phyloP scores from a whole-genome alignment of 2,113 vertebrate genomes.

The Grammomys surdaster region DNA sequence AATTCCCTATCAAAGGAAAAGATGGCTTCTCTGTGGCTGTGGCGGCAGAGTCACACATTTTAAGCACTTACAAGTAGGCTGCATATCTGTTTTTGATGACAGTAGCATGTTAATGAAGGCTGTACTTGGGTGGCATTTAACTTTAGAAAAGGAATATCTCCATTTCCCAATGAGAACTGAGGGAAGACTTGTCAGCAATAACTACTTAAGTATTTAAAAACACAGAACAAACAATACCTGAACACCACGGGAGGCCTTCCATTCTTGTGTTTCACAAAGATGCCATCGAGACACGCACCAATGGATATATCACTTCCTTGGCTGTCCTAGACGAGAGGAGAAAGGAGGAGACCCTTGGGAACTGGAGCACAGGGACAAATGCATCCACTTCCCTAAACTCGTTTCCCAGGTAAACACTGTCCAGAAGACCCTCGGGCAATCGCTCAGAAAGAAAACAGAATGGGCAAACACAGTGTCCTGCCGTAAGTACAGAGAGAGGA shows the following conservation, averaged over 20 bases:
- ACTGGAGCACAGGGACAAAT: not conserved
- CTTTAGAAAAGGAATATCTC: not conserved
- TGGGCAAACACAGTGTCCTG: not conserved
- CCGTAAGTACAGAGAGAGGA: not conserved
- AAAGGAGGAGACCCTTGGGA: not conserved
- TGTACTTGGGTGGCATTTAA: not conserved
- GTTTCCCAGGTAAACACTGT: not conserved
- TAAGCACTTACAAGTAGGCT: not conserved
- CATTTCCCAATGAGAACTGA: not conserved
- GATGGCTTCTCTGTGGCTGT: not conserved
- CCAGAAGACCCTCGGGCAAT: not conserved
- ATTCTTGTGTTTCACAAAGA: constrained; percentile 98
- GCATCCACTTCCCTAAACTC: no score
- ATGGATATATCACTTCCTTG: constrained; percentile 95
- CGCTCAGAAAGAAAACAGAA: not conserved
- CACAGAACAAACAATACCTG: constrained; percentile 85
- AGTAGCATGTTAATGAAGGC: not conserved
- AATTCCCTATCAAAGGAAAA: constrained; percentile 2
- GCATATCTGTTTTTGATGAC: not conserved
- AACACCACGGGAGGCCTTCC: constrained; percentile 93
- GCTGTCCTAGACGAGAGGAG: constrained; percentile 90
- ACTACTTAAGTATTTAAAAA: not conserved
- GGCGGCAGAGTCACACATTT: not conserved
- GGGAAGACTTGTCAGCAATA: not conserved
- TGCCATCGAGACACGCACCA: constrained; percentile 95